Conservation (phyloP, 2,113 vertebrate genomes). For the Morone chrysops region DNA sequence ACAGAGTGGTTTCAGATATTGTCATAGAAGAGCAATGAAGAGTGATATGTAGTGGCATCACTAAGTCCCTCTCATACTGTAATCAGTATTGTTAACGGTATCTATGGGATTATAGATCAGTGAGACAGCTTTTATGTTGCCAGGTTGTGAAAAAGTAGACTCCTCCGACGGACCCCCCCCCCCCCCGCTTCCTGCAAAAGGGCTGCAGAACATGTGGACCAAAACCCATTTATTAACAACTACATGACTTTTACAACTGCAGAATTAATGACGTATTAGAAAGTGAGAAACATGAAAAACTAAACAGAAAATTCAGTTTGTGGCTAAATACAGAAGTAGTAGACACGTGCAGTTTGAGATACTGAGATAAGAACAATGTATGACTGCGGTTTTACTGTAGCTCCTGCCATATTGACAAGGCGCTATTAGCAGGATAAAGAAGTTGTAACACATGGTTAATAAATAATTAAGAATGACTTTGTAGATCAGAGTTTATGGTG, state of each 20-base stretch:
- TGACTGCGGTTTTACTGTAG: neutral
- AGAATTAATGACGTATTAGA: neutral
- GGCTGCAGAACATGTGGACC: neutral
- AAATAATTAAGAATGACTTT: constrained; percentile 10
- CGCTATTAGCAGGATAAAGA: neutral
- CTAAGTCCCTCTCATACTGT: neutral
- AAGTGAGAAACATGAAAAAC: no score
- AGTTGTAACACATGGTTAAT: neutral
- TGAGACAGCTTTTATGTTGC: neutral
- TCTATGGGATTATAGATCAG: neutral
- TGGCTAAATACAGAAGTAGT: neutral
- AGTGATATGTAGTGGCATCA: neutral
- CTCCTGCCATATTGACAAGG: neutral
- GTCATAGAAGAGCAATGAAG: neutral
- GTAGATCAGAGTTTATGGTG: neutral
- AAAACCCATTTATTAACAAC: neutral
- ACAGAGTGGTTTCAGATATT: neutral
- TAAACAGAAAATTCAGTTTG: no score
- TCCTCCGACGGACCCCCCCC: neutral
- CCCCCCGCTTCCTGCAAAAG: neutral
- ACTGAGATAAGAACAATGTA: neutral
- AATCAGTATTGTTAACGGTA: no score
- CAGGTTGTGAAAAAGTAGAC: neutral
- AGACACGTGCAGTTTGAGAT: neutral
- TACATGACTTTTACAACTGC: neutral